Percentiles rank a stretch among this genome's conserved stretches.
phyloP scores from a whole-genome alignment of 2,797 vertebrate species.

The Trematomus bernacchii region DNA sequence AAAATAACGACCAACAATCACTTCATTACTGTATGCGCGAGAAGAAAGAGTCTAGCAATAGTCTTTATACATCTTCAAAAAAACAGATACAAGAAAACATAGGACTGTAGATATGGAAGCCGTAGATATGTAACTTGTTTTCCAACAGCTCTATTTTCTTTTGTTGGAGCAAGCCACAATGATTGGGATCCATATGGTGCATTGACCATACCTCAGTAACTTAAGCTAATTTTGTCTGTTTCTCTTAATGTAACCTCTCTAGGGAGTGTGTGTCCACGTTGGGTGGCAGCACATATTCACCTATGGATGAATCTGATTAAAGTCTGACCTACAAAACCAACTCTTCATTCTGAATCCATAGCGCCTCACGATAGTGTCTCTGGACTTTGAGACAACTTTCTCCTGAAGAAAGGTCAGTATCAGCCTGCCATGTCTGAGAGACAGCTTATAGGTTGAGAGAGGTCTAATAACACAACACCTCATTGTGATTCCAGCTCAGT shows the following conservation, averaged over 20 bases:
- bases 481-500: constrained; percentile 48
- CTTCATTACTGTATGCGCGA: too few relatives aligned
- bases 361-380: constrained; percentile 31
- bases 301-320: constrained; percentile 50
- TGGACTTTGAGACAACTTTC: constrained; percentile 47
- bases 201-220: constrained; percentile 19
- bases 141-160: constrained; percentile 11
- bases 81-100: too few relatives aligned
- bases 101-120: too few relatives aligned
- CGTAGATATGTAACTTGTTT: too few relatives aligned
- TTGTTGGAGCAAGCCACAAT: constrained; percentile 11
- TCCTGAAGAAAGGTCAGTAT: constrained; percentile 57
- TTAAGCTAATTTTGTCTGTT: constrained; percentile 13
- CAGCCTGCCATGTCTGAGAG: constrained; percentile 51
- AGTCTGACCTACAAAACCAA: constrained; percentile 34
- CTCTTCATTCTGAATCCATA: constrained; percentile 51
- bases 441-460: constrained; percentile 40
- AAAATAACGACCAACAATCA: too few relatives aligned
- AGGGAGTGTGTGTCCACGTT: constrained; percentile 1
- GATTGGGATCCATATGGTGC: constrained; percentile 22
- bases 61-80: too few relatives aligned
- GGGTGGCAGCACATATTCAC: constrained; percentile 37
- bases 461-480: constrained; percentile 42
- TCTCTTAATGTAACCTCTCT: constrained; percentile 30
- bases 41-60: too few relatives aligned